phyloP scores from a whole-genome alignment of 2,888 invertebrate species.

The Tipula helvola region DNA sequence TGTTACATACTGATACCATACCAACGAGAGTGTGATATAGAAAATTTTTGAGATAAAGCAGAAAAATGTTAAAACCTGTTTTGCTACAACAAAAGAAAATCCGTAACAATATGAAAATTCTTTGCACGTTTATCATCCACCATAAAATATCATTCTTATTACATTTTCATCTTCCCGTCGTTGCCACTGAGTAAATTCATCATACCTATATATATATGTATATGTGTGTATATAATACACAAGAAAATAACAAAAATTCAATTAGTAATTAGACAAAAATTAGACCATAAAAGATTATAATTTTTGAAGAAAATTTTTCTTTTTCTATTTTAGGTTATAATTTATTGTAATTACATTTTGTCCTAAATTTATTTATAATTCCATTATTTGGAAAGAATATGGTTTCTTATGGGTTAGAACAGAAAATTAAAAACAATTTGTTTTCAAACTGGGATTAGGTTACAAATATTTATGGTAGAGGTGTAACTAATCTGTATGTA shows the following conservation, averaged over 20 bases:
- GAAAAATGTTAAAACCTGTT: background rate
- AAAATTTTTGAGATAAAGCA: background rate
- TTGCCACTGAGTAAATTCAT: background rate
- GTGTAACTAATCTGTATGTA: background rate
- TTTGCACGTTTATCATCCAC: background rate
- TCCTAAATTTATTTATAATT: background rate
- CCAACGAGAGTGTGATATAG: background rate
- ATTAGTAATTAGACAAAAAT: background rate
- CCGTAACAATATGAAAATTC: background rate
- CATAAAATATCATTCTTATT: background rate
- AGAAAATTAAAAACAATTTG: background rate
- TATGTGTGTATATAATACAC: background rate
- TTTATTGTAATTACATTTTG: background rate
- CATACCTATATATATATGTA: background rate
- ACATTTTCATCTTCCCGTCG: background rate
- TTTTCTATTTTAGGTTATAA: background rate
- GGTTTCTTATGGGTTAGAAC: background rate
- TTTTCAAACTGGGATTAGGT: background rate
- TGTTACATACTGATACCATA: background rate
- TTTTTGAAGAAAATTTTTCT: background rate
- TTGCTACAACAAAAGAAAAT: background rate
- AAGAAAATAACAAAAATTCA: background rate
- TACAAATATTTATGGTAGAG: background rate
- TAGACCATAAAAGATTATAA: background rate
- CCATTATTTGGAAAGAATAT: background rate